A percentile compares a stretch with the other conserved stretches of the same genome.
Conservation (phyloP, 1,140 invertebrate species). For the Drosophila arizonae region DNA sequence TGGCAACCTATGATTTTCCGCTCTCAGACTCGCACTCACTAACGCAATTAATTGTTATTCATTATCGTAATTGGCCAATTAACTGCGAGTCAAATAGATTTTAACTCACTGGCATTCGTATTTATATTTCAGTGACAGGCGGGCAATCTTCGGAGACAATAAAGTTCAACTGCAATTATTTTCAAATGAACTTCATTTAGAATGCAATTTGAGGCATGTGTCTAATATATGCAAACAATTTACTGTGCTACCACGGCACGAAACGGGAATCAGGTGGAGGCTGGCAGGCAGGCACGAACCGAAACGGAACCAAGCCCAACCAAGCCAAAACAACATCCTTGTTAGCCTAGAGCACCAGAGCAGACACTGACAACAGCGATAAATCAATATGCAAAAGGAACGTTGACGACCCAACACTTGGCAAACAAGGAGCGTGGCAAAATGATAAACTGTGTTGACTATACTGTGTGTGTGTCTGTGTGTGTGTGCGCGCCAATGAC, state of each 20-base stretch:
- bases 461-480: not conserved
- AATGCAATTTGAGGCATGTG: conserved; percentile 69
- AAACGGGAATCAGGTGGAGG: conserved; percentile 11
- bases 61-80: conserved; percentile 26
- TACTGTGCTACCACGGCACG: conserved; percentile 20
- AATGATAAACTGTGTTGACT: conserved; percentile 58
- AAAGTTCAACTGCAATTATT: conserved; percentile 68
- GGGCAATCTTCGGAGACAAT: conserved; percentile 35
- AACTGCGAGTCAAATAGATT: conserved; percentile 8
- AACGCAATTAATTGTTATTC: conserved; percentile 26
- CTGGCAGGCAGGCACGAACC: conserved; percentile 9
- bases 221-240: conserved; percentile 76
- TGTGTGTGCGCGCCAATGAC: not conserved
- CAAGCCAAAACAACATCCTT: conserved; percentile 34
- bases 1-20: not conserved
- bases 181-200: conserved; percentile 65
- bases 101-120: not conserved
- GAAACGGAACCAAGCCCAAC: conserved; percentile 7
- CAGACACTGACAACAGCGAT: conserved; percentile 44
- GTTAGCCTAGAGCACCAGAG: conserved; percentile 10
- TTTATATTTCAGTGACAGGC: conserved; percentile 10
- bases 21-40: not conserved
- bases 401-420: conserved; percentile 50
- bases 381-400: conserved; percentile 72
- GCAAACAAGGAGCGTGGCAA: conserved; percentile 73